These are phyloP conservation scores for Rhorus exstirpatorius DNA, from an alignment of 2,888 invertebrate genomes.

Conservation along the genomic window DNA sequence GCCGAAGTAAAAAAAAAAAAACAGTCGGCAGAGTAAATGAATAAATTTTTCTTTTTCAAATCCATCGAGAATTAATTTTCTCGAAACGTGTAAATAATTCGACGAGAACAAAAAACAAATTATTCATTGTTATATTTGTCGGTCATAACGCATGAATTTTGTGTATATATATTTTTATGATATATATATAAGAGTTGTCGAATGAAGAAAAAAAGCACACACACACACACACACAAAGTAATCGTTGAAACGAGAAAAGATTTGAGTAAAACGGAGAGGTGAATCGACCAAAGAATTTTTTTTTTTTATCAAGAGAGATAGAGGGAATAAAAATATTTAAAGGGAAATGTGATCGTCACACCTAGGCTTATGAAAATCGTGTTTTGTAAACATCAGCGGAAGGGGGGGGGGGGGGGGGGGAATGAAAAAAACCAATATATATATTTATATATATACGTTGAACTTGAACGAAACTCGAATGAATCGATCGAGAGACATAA, in stretches of 20 bases:
- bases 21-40: too few relatives aligned
- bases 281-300: neutral
- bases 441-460: too few relatives aligned
- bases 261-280: neutral
- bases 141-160: conserved; percentile 58
- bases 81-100: conserved; percentile 62
- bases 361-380: conserved; percentile 9
- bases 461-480: conserved; percentile 51
- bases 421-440: conserved; percentile 19
- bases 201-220: conserved; percentile 2
- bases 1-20: neutral
- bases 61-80: conserved; percentile 21
- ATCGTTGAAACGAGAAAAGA: conserved; percentile 12
- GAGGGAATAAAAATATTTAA: neutral
- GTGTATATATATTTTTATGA: conserved; percentile 60
- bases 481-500: conserved; percentile 59
- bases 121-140: conserved; percentile 56
- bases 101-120: conserved; percentile 38
- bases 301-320: neutral
- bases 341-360: conserved; percentile 26
- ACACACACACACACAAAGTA: neutral
- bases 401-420: neutral
- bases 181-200: conserved; percentile 53
- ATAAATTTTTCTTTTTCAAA: too few relatives aligned
- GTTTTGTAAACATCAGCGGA: too few relatives aligned